Conservation (phyloP, 2,113 vertebrate genomes). For the Rhea americana region DNA sequence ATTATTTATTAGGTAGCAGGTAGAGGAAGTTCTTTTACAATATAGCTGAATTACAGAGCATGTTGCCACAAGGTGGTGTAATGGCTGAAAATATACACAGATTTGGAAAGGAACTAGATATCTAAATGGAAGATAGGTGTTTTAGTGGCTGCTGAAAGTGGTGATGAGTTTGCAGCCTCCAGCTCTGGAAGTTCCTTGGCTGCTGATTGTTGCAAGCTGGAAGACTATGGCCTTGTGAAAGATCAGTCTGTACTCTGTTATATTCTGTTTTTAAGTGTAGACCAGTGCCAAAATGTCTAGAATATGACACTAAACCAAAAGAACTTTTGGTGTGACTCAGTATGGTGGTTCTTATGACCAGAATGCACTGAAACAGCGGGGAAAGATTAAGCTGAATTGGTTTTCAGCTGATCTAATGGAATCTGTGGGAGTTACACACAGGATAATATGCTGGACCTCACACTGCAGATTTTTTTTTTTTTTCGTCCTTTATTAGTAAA, state of each 20-base stretch:
- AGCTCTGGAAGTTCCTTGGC: not conserved
- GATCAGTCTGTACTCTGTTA: not conserved
- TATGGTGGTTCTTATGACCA: not conserved
- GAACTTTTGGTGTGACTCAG: not conserved
- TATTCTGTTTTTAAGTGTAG: not conserved
- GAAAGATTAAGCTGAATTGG: not conserved
- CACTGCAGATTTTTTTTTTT: not conserved
- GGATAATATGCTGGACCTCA: not conserved
- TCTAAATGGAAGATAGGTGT: not conserved
- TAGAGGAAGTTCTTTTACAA: constrained; percentile 53
- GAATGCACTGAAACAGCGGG: rapidly evolving
- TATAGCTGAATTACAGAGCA: constrained; percentile 28
- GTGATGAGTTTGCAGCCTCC: not conserved
- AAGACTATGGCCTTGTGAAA: not conserved
- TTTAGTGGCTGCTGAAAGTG: not conserved
- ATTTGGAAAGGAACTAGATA: constrained; percentile 50
- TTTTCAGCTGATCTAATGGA: not conserved
- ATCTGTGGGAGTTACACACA: rapidly evolving
- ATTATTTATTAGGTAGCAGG: constrained; percentile 17
- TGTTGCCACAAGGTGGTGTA: constrained; percentile 44
- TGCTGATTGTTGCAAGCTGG: not conserved
- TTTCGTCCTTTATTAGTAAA: not conserved
- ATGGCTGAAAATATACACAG: constrained; percentile 45
- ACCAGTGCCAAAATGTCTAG: not conserved
- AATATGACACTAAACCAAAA: not conserved